Evolutionary conservation across 2,888 invertebrate genomes (phyloP).

Genomic region (Tipula unca): DNA sequence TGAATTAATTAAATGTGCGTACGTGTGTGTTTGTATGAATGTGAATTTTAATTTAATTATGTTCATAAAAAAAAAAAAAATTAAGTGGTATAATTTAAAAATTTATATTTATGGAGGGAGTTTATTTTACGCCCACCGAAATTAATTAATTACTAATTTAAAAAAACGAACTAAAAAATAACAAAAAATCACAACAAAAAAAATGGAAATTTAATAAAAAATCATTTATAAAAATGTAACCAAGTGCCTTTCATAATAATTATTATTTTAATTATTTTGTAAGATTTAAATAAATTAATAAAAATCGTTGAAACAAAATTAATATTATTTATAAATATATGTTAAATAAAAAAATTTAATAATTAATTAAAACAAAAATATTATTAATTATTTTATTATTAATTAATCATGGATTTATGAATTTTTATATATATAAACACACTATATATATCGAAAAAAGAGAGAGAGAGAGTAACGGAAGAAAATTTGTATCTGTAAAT

Average conservation of each 20-base stretch:
- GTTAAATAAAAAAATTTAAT: background rate
- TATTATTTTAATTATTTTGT: background rate
- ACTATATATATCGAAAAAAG: background rate
- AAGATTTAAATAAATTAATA: background rate
- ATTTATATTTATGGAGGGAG: background rate
- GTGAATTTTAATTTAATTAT: background rate
- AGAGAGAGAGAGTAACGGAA: background rate
- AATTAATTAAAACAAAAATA: background rate
- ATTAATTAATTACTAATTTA: background rate
- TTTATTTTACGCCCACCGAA: conserved; percentile 8
- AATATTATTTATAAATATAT: background rate
- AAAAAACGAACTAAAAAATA: background rate
- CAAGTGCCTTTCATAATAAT: conserved; percentile 14
- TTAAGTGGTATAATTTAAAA: background rate
- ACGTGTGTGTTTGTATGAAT: background rate
- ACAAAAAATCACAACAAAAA: background rate
- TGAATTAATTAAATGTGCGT: background rate
- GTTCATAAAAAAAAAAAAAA: background rate
- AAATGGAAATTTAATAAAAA: background rate
- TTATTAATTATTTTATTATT: background rate
- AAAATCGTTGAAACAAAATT: background rate
- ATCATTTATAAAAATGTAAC: background rate
- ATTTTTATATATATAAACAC: background rate
- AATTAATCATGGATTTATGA: background rate
- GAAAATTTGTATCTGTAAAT: background rate